Conservation (phyloP, 30 jellyfish, hydroid and myxozoan genomes). For the Catostylus mosaicus region DNA sequence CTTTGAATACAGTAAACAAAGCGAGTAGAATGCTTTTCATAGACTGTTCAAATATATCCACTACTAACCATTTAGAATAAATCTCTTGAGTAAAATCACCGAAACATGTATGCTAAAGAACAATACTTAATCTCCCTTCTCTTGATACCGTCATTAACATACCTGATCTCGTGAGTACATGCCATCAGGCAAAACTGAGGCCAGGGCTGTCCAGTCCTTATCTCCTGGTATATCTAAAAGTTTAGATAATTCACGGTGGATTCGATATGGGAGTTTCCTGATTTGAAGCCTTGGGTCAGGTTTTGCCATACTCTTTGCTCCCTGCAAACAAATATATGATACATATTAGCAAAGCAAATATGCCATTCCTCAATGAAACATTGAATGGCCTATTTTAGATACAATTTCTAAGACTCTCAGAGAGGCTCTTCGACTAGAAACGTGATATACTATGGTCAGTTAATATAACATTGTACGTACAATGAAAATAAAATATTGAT, state of each 20-base stretch:
- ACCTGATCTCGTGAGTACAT: constrained; percentile 76
- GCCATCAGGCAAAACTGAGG: constrained; percentile 74
- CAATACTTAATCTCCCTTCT: too few species aligned
- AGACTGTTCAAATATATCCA: too few species aligned
- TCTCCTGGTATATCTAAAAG: constrained; percentile 83
- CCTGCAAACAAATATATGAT: not conserved
- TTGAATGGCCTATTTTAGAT: not conserved
- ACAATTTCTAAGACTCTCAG: not conserved
- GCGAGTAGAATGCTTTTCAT: too few species aligned
- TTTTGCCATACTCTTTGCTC: constrained; percentile 16
- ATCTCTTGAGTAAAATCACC: not conserved
- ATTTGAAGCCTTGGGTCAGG: constrained; percentile 66
- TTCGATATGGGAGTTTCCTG: constrained; percentile 76
- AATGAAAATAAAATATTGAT: too few species aligned
- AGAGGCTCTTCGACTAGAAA: not conserved
- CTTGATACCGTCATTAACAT: too few species aligned
- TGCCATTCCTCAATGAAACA: not conserved
- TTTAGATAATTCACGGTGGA: constrained; percentile 59
- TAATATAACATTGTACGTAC: not conserved
- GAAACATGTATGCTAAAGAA: not conserved
- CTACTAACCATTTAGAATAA: too few species aligned
- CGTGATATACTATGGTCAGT: not conserved
- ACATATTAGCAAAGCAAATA: too few species aligned
- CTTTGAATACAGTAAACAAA: too few species aligned
- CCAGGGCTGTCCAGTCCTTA: constrained; percentile 79